Evolutionary conservation across 1,140 invertebrate species (phyloP).

Genomic region (Euglossa dilemma): DNA sequence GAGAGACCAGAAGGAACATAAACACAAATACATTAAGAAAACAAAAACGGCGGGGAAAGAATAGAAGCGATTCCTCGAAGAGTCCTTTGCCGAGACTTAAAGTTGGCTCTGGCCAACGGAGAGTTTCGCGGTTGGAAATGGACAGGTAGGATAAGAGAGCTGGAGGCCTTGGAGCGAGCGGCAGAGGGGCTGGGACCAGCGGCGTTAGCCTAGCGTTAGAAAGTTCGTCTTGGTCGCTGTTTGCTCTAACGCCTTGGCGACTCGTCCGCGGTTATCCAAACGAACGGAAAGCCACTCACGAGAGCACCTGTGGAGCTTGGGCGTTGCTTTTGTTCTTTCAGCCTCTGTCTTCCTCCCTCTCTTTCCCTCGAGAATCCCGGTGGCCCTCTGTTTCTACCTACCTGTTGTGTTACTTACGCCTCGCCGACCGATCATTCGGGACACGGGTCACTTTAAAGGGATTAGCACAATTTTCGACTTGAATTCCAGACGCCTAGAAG

Average conservation of each 20-base stretch:
- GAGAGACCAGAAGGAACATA: too few species aligned
- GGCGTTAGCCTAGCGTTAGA: conserved; percentile 65
- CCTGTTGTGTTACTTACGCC: conserved; percentile 70
- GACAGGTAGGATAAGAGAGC: conserved; percentile 49
- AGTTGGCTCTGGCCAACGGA: conserved; percentile 21
- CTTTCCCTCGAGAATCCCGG: conserved; percentile 14
- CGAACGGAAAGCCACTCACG: conserved; percentile 60
- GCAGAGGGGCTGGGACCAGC: conserved; percentile 22
- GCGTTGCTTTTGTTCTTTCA: conserved; percentile 72
- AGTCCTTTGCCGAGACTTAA: conserved; percentile 1
- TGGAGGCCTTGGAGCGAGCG: conserved; percentile 18
- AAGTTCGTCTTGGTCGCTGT: conserved; percentile 67
- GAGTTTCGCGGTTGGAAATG: conserved; percentile 48
- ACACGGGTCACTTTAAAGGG: conserved; percentile 70
- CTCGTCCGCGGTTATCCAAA: conserved; percentile 67
- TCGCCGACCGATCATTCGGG: conserved; percentile 62
- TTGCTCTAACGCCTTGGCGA: conserved; percentile 72
- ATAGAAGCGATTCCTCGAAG: conserved; percentile 1
- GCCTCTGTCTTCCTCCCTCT: neutral
- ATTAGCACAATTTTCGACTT: conserved; percentile 71
- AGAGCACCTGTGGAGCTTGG: conserved; percentile 76
- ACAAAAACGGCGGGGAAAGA: neutral
- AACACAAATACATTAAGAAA: neutral
- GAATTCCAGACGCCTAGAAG: conserved; percentile 17
- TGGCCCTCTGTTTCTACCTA: conserved; percentile 64